phyloP scores from a whole-genome alignment of 2,113 vertebrate genomes.

The Macheiramphus alcinus region DNA sequence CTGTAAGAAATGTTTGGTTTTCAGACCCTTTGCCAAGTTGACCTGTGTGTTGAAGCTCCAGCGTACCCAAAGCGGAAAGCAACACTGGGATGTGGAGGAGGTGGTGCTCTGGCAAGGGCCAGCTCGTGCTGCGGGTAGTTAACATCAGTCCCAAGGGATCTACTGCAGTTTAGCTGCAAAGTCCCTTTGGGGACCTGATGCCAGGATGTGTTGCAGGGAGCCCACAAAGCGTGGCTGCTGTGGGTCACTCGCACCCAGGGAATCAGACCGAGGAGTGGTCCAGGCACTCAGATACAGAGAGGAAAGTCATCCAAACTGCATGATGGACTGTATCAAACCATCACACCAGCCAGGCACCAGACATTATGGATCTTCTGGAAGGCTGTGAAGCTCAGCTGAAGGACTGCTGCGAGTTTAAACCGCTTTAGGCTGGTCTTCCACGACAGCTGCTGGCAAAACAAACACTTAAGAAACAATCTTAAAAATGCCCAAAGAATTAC shows the following conservation, averaged over 20 bases:
- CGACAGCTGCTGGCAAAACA: neutral
- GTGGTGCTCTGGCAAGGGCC: neutral
- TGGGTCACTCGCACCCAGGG: neutral
- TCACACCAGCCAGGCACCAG: rapidly evolving
- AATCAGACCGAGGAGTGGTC: neutral
- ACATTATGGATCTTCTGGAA: neutral
- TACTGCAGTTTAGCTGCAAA: neutral
- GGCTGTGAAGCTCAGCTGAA: neutral
- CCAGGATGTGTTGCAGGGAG: neutral
- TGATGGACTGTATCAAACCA: neutral
- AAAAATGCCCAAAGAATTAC: neutral
- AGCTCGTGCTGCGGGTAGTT: neutral
- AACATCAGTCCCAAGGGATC: neutral
- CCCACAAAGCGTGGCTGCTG: rapidly evolving
- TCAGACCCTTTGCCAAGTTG: neutral
- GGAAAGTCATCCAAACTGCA: neutral
- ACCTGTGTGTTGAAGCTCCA: neutral
- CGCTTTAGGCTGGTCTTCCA: neutral
- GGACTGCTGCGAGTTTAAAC: neutral
- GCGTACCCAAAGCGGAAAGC: rapidly evolving
- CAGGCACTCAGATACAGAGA: neutral
- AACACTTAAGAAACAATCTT: neutral
- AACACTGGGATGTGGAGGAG: neutral
- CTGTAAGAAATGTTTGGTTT: neutral
- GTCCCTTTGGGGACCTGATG: rapidly evolving